Evolutionary conservation across 2,797 vertebrate species (phyloP), one percentile per base, ranked within the genome.

Genomic region (Oreochromis mossambicus): DNA sequence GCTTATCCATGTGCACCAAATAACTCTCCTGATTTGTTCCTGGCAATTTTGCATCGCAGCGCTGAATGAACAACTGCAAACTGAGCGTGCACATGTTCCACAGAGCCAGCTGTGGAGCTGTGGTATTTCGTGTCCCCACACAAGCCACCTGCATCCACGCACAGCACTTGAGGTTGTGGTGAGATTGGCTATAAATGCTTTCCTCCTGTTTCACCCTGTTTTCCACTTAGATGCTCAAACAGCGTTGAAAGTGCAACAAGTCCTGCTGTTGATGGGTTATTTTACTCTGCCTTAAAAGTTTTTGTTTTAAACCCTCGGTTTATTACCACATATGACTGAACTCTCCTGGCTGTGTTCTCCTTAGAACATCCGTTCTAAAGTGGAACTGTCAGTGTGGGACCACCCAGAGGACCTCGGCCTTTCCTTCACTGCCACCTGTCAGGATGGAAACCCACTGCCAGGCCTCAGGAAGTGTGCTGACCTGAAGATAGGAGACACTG

Each of bases 341-440:
- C 29, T 51, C 5, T 51, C 10, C 26, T 34, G 46, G 7, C 19
- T 51, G 41, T 86, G 21, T 50, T 48, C 21, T 83, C n/a, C 83
- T 68, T 93, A 99, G 99, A 99, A 97, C 90, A 99, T 99, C 90
- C 97, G 98, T 17, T 99, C 99, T 14, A 98, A 99, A 93, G 98
- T 99, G 91, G 99, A 99, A 92, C 95, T 99, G 86, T 98, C 97
- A 0, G 98, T 99, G 24, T 98, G 97, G 97, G 97, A 99, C 91
- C 97, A 97, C 81, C 98, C 98, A 0, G 98, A 99, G 86, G 98
- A 99, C 86, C 94, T 99, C 86, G 96, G 95, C 54, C 95, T 99
- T 77, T 96, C 97, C 87, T 98, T 99, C 92, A 98, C 97, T 8
- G 98, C 98, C 52, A 99, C 97, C 0, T 99, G 99, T 90, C 98